Conservation (phyloP, 2,113 vertebrate species). For the Hylia prasina region DNA sequence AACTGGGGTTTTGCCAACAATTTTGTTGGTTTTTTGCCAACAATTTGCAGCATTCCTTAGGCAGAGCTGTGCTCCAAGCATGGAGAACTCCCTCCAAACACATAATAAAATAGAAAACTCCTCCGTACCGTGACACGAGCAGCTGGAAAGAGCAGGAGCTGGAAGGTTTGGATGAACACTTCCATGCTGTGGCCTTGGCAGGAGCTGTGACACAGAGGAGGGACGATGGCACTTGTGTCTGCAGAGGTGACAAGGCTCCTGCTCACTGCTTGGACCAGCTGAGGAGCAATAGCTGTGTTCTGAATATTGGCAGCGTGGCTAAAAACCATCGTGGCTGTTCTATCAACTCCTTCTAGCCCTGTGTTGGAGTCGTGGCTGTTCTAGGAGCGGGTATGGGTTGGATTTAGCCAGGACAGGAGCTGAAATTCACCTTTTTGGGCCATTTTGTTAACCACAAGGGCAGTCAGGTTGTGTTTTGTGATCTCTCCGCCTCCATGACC, state of each 20-base stretch:
- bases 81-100: background rate
- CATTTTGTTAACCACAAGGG: rapidly evolving
- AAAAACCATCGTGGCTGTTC: background rate
- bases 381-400: background rate
- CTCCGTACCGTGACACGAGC: rapidly evolving
- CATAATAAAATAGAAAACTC: background rate
- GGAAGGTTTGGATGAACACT: background rate
- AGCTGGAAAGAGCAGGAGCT: background rate
- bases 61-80: rapidly evolving
- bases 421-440: background rate
- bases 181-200: rapidly evolving
- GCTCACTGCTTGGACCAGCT: rapidly evolving
- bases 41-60: background rate
- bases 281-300: background rate
- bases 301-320: background rate
- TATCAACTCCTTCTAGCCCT: background rate
- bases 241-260: background rate
- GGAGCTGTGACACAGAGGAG: background rate
- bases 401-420: background rate
- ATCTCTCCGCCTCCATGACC: background rate
- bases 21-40: no score
- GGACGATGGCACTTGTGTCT: rapidly evolving
- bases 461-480: rapidly evolving
- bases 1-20: background rate
- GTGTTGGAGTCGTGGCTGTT: rapidly evolving